Base-by-base conservation (phyloP, 2,888 invertebrate genomes). In the Sisyra nigra region DNA sequence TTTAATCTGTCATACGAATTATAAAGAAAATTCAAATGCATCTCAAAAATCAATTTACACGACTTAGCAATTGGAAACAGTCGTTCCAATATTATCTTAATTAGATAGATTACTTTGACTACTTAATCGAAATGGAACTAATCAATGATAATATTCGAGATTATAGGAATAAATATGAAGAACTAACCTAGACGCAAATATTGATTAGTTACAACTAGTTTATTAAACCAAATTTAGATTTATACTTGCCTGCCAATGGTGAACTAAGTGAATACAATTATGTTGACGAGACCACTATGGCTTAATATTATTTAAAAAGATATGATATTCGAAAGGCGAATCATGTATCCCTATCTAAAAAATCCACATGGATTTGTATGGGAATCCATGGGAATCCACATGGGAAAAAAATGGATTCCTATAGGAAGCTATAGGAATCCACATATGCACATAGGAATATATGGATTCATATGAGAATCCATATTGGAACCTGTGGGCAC, bases 1-100 rank as follows among this genome's bases (percentile, higher is more conserved):
- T 1, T 83, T 88, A 0, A 59, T 84, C 40, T 73, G 76, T 1
- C 76, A 81, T 55, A 74, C 79, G 1, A 84, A 86, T 44, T 74
- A 81, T 51, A 69, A 71, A 49, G 75, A 76, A 48, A 72, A 74
- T 53, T 64, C 67, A 8, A 57, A 52, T 4, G 73, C 78, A 1
- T 58, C 66, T 41, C 61, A 69, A 4, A 77, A 58, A 80, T 85
- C 11, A 83, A 84, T 56, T 58, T 78, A 34, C 70, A 74, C 61
- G 81, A 80, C 3, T 57, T 82, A 47, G 73, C 74, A 1, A 85
- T 88, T 50, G 87, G 87, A 2, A 86, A 87, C 60, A 87, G 87
- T 0, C 62, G 83, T 1, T 75, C 77, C 46, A 87, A 88, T 61
- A 87, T 87, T 0, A 66, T 72, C 46, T n/a, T n/a, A 75, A 85